Conservation (phyloP, 2,113 vertebrate genomes). For the Tetrax tetrax region DNA sequence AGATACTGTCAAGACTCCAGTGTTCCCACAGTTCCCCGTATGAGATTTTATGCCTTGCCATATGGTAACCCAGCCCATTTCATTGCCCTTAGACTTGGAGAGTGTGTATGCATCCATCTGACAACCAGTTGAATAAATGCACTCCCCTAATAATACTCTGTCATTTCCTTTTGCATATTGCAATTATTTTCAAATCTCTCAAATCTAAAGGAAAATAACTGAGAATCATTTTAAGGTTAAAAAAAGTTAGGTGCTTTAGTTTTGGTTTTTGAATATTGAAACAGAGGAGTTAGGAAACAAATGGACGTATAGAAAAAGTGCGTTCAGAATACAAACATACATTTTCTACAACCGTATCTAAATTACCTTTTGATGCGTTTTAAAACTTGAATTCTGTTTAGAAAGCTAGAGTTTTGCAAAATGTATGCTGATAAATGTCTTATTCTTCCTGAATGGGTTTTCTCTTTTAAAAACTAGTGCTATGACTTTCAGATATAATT, state of each 20-base stretch:
- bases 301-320: background rate
- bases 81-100: slow-evolving; percentile 1
- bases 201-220: background rate
- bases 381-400: background rate
- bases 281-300: background rate
- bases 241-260: background rate
- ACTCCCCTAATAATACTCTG: background rate
- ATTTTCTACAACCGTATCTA: background rate
- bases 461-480: background rate
- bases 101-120: background rate
- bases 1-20: background rate
- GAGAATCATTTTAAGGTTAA: background rate
- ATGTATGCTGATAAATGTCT: background rate
- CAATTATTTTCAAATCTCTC: background rate
- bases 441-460: background rate
- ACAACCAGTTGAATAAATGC: background rate
- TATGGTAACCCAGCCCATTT: slow-evolving; percentile 8
- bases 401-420: background rate
- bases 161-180: background rate
- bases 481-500: background rate
- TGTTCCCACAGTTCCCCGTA: background rate
- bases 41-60: background rate
- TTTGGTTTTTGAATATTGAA: background rate
- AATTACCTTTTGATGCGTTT: background rate
- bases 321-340: background rate